These are phyloP conservation scores for Danio aesculapii DNA, from an alignment of 2,797 vertebrate species.

Conservation along the genomic window DNA sequence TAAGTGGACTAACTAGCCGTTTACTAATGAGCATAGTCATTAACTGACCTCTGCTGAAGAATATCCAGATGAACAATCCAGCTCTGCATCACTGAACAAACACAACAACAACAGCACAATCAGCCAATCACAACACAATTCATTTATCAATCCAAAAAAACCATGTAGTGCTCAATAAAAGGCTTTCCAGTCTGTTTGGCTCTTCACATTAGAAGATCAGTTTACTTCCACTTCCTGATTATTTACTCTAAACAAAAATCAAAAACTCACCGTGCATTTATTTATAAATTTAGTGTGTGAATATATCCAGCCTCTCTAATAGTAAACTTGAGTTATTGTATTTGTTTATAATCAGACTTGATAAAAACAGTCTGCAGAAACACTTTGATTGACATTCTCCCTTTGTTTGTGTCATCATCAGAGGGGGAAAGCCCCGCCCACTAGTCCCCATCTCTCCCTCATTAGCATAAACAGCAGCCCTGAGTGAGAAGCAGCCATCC, in stretches of 20 bases:
- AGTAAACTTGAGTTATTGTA: too few species aligned
- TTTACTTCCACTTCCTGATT: too few species aligned
- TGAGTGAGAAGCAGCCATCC: too few species aligned
- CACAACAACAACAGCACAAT: slow-evolving; percentile 7
- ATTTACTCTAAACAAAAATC: too few species aligned
- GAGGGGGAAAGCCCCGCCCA: too few species aligned
- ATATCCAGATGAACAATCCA: slow-evolving; percentile 96
- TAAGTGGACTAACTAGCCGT: neutral
- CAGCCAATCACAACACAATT: neutral
- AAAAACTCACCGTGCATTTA: too few species aligned
- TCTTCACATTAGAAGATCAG: neutral
- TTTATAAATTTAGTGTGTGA: too few species aligned
- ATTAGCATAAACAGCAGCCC: too few species aligned
- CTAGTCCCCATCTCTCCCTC: too few species aligned
- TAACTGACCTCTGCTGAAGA: slow-evolving; percentile 95
- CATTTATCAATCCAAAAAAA: neutral
- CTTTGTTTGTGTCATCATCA: too few species aligned
- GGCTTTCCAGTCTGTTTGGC: neutral
- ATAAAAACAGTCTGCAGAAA: neutral
- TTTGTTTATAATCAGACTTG: too few species aligned
- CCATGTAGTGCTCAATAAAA: neutral
- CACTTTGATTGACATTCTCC: neutral
- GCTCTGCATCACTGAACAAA: slow-evolving; percentile 87
- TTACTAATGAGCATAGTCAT: neutral
- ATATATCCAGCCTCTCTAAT: too few species aligned